phyloP scores from a whole-genome alignment of 2,888 invertebrate species.

The Watsonalla cultraria region DNA sequence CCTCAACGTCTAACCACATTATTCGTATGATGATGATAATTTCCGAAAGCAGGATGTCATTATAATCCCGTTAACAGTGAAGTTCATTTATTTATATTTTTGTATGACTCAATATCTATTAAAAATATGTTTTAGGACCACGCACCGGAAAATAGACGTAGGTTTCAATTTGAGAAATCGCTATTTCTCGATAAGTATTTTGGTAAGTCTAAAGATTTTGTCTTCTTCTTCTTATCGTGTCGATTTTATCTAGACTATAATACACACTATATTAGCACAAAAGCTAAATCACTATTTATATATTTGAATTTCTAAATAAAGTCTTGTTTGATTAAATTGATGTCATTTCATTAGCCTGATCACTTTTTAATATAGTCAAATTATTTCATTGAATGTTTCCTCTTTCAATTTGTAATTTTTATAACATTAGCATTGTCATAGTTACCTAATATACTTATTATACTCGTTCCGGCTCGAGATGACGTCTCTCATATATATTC shows the following conservation, averaged over 20 bases:
- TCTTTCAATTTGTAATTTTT: background rate
- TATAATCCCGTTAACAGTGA: background rate
- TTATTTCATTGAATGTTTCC: background rate
- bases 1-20: background rate
- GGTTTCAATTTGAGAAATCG: too few relatives aligned
- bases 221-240: too few relatives aligned
- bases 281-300: background rate
- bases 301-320: background rate
- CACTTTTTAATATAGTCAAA: background rate
- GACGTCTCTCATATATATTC: background rate
- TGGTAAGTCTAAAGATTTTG: too few relatives aligned
- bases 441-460: background rate
- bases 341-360: background rate
- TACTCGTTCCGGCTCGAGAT: background rate
- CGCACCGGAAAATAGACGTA: too few relatives aligned
- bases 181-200: too few relatives aligned
- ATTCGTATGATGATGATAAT: background rate
- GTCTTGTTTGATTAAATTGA: background rate
- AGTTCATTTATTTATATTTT: too few relatives aligned
- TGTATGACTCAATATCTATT: too few relatives aligned
- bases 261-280: too few relatives aligned
- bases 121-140: too few relatives aligned
- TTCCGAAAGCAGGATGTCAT: background rate
- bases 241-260: too few relatives aligned
- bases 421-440: background rate